Evolutionary conservation across 2,797 vertebrate species (phyloP), one percentile per base, ranked within the genome.

Genomic region (Myotis planiceps): DNA sequence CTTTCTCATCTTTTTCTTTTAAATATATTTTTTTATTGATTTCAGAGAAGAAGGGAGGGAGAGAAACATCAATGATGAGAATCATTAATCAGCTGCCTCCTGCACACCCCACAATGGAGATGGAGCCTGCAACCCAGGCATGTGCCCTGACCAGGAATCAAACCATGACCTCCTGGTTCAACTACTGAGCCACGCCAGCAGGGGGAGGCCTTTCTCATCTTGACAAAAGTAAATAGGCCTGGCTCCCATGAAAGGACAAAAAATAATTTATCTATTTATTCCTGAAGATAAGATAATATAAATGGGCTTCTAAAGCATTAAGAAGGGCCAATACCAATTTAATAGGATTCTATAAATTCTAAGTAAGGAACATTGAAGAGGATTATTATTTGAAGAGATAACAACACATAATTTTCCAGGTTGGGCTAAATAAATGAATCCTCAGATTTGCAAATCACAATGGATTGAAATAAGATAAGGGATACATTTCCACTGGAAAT

Each of bases 401-500:
- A 80, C 3, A 68, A 19, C 19, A 16, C 5, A 29, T 68, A 7
- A 27, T 92, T 68, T 89, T 86, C 29, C 4, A 69, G 29, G 3
- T 45, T 65, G 5, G 12, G 13, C n/a, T 92, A n/a, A 60, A 32
- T 49, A 71, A 9, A 27, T 8, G 8, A 45, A 58, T 55, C 21
- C 69, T 94, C 32, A 32, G 14, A 75, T 65, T 34, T 19, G 27
- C 16, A 6, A 87, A 71, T 66, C 32, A 42, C 15, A 45, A 55
- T 15, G 9, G 34, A 76, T 90, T 87, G 72, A 72, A 87, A 1
- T 21, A 85, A 69, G 9, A 25, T 19, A 83, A 69, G 66, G 83
- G 92, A 75, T 82, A 94, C 42, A 16, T 88, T 96, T 95, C 49
- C 0, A n/a, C n/a, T 63, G 55, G 58, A 95, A 66, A 84, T 69